Percentiles rank a stretch among this genome's conserved stretches.
Conservation (phyloP, 2,888 invertebrate species). For the Fragum sueziense region DNA sequence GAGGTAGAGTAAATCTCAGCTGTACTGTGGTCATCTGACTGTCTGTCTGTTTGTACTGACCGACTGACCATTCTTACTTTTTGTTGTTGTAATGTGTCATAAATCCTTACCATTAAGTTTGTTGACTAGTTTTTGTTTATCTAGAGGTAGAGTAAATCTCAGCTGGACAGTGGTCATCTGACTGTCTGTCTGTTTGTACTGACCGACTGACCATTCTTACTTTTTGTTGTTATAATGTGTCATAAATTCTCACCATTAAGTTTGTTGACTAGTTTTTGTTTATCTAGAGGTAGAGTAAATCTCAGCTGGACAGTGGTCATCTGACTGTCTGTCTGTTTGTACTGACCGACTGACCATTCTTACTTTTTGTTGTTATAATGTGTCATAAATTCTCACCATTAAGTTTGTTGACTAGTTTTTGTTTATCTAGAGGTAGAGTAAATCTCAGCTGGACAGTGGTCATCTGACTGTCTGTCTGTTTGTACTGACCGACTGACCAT, state of each 20-base stretch:
- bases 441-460: constrained; percentile 72
- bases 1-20: too few species aligned
- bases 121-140: constrained; percentile 67
- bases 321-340: constrained; percentile 25
- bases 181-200: constrained; percentile 24
- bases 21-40: too few species aligned
- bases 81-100: too few species aligned
- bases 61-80: too few species aligned
- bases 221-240: too few species aligned
- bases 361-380: too few species aligned
- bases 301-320: constrained; percentile 70
- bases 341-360: constrained; percentile 67
- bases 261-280: constrained; percentile 63
- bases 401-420: constrained; percentile 66
- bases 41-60: too few species aligned
- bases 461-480: constrained; percentile 47
- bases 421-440: constrained; percentile 73
- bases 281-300: constrained; percentile 76
- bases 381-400: constrained; percentile 71
- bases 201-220: constrained; percentile 69
- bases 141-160: constrained; percentile 74
- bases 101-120: constrained; percentile 71
- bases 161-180: constrained; percentile 68
- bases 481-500: constrained; percentile 65
- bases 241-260: constrained; percentile 72